Evolutionary conservation across 2,113 vertebrate species (phyloP).

Genomic region (Fulica atra): DNA sequence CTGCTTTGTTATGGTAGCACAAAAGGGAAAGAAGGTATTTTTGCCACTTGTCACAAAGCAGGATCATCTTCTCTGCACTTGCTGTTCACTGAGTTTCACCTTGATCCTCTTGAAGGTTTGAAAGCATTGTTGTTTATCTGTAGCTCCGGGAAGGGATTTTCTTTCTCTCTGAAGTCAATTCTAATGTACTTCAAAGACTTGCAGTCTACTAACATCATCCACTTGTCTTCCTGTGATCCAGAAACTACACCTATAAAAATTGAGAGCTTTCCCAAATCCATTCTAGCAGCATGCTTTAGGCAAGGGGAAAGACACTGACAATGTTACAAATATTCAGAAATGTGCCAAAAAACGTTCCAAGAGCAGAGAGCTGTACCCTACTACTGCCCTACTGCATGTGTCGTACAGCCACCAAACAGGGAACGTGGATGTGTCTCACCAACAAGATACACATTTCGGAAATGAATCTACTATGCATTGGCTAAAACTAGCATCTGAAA

Average conservation of each 20-base stretch:
- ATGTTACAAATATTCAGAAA: neutral
- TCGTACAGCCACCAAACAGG: neutral
- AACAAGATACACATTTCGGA: neutral
- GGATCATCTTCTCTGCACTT: slow-evolving; percentile 1
- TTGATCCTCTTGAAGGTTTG: slow-evolving; percentile 50
- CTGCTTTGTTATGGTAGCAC: neutral
- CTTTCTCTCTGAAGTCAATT: slow-evolving; percentile 41
- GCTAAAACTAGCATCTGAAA: neutral
- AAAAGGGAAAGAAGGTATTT: slow-evolving; percentile 39
- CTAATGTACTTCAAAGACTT: slow-evolving; percentile 37
- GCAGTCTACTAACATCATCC: neutral
- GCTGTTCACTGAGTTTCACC: slow-evolving; percentile 34
- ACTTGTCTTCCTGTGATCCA: slow-evolving; percentile 8
- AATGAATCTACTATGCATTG: neutral
- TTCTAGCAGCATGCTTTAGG: neutral
- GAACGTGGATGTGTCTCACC: neutral
- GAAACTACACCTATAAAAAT: neutral
- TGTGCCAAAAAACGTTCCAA: neutral
- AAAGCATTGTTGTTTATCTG: slow-evolving; percentile 54
- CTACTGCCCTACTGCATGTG: neutral
- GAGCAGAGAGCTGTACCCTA: neutral
- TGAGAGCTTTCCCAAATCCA: neutral
- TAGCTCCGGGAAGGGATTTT: slow-evolving; percentile 52
- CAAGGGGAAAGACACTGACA: neutral
- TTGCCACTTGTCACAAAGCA: slow-evolving; percentile 18